A percentile compares a stretch with the other conserved stretches of the same genome.
Evolutionary conservation across 2,797 vertebrate genomes (phyloP).

Genomic region (Caiman crocodilus): DNA sequence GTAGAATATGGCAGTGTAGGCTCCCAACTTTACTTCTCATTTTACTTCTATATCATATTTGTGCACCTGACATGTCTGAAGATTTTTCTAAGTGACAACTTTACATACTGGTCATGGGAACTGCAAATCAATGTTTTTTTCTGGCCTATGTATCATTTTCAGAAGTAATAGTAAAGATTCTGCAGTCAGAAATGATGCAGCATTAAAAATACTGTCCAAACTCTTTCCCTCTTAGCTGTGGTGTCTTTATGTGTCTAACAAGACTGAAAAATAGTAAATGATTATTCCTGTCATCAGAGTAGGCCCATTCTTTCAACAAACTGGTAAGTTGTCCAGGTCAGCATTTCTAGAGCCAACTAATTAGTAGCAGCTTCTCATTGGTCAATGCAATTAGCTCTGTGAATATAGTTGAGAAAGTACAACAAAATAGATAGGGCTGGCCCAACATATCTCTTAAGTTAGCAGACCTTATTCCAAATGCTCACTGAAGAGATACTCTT

Average conservation of each 20-base stretch:
- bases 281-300: conserved; percentile 36
- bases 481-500: conserved; percentile 21
- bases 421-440: too few species aligned
- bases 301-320: too few species aligned
- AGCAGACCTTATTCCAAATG: conserved; percentile 7
- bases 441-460: not conserved
- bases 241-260: conserved; percentile 26
- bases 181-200: not conserved
- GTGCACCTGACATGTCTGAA: not conserved
- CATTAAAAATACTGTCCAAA: not conserved
- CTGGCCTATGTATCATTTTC: not conserved
- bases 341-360: too few species aligned
- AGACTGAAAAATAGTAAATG: conserved; percentile 48
- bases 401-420: too few species aligned
- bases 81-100: not conserved
- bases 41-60: not conserved
- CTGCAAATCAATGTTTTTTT: conserved; percentile 1
- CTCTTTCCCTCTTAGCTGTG: not conserved
- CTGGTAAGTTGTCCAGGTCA: too few species aligned
- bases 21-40: not conserved
- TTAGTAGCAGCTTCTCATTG: too few species aligned
- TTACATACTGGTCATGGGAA: not conserved
- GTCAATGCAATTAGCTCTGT: too few species aligned
- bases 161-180: conserved; percentile 16
- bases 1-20: not conserved